Conservation (phyloP, 2,113 vertebrate genomes). For the Thermophis baileyi region DNA sequence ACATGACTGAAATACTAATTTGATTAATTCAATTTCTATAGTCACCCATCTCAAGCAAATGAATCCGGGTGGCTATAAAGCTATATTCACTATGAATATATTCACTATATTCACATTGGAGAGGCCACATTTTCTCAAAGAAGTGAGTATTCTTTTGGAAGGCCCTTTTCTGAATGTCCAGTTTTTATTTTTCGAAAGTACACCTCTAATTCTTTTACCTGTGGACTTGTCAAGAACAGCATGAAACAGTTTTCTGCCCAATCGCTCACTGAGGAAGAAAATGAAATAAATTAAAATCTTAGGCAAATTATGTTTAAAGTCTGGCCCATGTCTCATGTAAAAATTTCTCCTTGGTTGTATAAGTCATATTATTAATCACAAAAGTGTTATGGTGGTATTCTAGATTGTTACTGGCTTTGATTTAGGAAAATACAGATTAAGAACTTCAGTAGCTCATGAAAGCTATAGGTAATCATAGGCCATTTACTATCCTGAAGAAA, state of each 20-base stretch:
- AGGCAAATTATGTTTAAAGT: not conserved
- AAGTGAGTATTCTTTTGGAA: not conserved
- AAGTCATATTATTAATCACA: not conserved
- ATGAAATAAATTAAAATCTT: not conserved
- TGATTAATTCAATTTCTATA: not conserved
- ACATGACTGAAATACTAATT: not conserved
- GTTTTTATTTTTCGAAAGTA: not conserved
- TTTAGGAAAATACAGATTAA: not conserved
- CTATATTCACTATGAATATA: not conserved
- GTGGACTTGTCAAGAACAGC: not conserved
- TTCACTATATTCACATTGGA: not conserved
- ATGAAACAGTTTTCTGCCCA: not conserved
- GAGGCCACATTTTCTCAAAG: not conserved
- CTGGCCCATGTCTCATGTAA: not conserved
- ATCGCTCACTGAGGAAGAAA: not conserved
- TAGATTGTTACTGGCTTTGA: not conserved
- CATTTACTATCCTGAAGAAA: not conserved
- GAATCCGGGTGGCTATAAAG: not conserved
- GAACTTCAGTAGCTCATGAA: not conserved
- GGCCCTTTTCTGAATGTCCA: not conserved
- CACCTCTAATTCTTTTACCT: not conserved
- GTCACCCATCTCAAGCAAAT: not conserved
- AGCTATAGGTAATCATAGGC: not conserved
- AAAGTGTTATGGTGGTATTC: not conserved
- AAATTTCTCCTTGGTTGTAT: not conserved